A percentile compares a stretch with the other conserved stretches of the same genome.
These are phyloP conservation scores for Palaemon carinicauda DNA, from an alignment of 1,140 invertebrate genomes.

Conservation along the genomic window DNA sequence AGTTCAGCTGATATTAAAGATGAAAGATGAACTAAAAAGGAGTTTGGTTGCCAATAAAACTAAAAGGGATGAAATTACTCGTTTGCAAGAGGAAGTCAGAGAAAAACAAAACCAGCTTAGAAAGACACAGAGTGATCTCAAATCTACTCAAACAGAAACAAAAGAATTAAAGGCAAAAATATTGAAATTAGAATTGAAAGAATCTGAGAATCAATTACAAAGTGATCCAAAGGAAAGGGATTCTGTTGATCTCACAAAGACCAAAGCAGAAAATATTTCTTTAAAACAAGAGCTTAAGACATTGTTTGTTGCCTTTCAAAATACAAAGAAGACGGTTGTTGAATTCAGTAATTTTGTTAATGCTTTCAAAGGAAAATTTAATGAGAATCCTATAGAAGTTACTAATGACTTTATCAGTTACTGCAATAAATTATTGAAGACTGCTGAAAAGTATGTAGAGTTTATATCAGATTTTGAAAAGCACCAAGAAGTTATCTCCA, in stretches of 20 bases:
- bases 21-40: slow-evolving; percentile 49
- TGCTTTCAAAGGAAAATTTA: not conserved
- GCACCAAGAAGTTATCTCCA: not conserved
- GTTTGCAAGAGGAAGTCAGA: slow-evolving; percentile 16
- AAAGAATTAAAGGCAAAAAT: slow-evolving; percentile 6
- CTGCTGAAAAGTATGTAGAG: not conserved
- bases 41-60: slow-evolving; percentile 49
- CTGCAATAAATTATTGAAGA: not conserved
- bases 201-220: not conserved
- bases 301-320: not conserved
- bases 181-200: slow-evolving; percentile 29
- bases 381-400: not conserved
- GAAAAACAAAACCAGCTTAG: slow-evolving; percentile 10
- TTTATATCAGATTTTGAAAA: not conserved
- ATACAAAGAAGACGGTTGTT: not conserved
- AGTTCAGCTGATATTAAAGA: slow-evolving; percentile 1
- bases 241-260: not conserved
- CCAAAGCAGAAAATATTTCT: slow-evolving; percentile 35
- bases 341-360: slow-evolving; percentile 7
- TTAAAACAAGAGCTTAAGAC: slow-evolving; percentile 33
- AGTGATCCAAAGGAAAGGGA: not conserved
- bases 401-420: not conserved
- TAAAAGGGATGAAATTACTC: slow-evolving; percentile 34
- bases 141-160: slow-evolving; percentile 31
- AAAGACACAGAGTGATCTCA: slow-evolving; percentile 28